Evolutionary conservation across 1,140 invertebrate genomes (phyloP).

Genomic region (Ylistrum balloti): DNA sequence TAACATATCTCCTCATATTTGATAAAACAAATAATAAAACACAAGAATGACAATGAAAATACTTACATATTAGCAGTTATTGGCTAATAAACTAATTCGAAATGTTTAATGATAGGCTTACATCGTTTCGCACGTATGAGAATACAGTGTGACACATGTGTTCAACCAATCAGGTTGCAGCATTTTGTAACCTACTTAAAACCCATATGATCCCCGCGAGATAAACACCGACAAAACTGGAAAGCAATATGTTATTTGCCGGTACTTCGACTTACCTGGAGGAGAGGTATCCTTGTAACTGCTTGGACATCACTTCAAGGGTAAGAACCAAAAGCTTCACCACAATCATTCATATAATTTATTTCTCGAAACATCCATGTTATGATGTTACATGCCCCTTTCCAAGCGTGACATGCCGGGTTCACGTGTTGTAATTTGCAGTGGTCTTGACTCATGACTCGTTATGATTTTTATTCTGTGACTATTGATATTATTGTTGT

Average conservation of each 20-base stretch:
- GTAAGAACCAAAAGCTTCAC: not conserved
- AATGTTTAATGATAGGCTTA: too few species aligned
- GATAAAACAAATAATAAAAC: too few species aligned
- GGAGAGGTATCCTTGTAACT: not conserved
- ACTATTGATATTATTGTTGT: too few species aligned
- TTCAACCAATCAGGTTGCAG: not conserved
- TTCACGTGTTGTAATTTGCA: not conserved
- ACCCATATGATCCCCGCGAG: conserved; percentile 31
- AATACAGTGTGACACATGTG: too few species aligned
- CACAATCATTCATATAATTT: not conserved
- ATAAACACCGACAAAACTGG: not conserved
- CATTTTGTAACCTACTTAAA: not conserved
- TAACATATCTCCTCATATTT: too few species aligned
- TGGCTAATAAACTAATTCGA: too few species aligned
- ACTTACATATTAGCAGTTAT: too few species aligned
- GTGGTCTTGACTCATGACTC: not conserved
- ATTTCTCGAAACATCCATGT: not conserved
- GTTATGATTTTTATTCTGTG: not conserved
- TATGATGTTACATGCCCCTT: not conserved
- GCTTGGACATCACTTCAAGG: not conserved
- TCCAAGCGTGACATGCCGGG: conserved; percentile 19
- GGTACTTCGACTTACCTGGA: not conserved
- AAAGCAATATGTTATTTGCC: not conserved
- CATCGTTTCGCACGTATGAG: too few species aligned
- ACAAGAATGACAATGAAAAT: too few species aligned